Base-by-base conservation (phyloP, 2,888 invertebrate genomes). In the Sesamia inferens region DNA sequence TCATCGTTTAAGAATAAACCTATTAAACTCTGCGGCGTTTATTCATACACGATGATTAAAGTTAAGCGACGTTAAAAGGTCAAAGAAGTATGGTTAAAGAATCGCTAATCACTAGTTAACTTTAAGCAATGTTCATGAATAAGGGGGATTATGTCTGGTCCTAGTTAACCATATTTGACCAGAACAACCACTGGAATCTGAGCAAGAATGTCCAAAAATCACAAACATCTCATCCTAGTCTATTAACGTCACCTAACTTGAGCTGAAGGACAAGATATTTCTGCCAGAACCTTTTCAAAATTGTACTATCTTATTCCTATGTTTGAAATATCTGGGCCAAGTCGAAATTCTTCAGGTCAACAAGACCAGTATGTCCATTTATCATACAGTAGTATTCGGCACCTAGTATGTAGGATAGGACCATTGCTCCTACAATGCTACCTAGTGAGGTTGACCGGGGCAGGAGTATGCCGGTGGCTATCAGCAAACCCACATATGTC, bases 381-480 rank as follows among this genome's bases (percentile, higher is more conserved):
- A 96, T 94, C 94, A 96, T 94, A 69, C 96, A 96, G 72, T 95
- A 96, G 91, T 99, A 99, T 92, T 99, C 99, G 0, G 99, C 98
- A 11, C 98, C 97, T 1, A 98, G 97, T 86, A 99, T 99, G 91
- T 99, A 99, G 48, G 98, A 91, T 42, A 98, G 97, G 24, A 99
- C 99, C 85, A 97, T 96, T 0, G 98, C 94, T 4, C 99, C 99
- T 68, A 99, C 97, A 65, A 98, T 90, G 71, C 98, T 97, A 14
- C 99, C 99, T 58, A 98, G 94, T 54, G 97, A 96, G 1, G 97
- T 97, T 73, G 98, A 98, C 88, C 97, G 97, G 85, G 98, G 98
- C 68, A 99, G 97, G 87, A 99, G 97, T 71, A 99, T 99, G 85
- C 97, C 98, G 0, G 98, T 98, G 54, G 99, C 98, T 59, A 98